Evolutionary conservation across 2,888 invertebrate species (phyloP), one percentile per base, ranked within the genome.

Genomic region (Macrosiphum euphorbiae): DNA sequence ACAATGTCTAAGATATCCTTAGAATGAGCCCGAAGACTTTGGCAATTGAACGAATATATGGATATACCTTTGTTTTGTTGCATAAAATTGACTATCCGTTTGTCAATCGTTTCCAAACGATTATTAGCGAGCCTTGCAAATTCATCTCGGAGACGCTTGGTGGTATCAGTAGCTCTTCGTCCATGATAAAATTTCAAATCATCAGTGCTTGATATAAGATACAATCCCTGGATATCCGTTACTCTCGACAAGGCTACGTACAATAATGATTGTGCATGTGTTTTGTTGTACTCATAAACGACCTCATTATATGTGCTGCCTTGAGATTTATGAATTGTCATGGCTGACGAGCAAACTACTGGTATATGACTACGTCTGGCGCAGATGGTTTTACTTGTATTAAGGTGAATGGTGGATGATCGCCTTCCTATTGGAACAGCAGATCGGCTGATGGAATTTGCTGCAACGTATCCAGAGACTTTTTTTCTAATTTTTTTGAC

Each of bases 281-380:
- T 67, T 94, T 93, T 91, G 88, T 86, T 78, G 89, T 94, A 94
- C 50, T 94, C 93, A 86, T 94, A 94, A 88, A 94, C 94, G 44
- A 94, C 84, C 50, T 58, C 78, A 41, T 55, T 52, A 91, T 94
- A 94, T 85, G 90, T 94, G 35, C 94, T 87, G 67, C 94, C 94
- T 91, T 94, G 94, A 78, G 94, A 94, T 88, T 94, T 94, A 93
- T 94, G 94, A 92, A 91, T 94, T 84, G 93, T 86, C 89, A 94
- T 92, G 58, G 94, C 94, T 84, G 35, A 84, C 84, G 84, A 84
- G 84, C 84, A 86, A 86, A 86, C 85, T 44, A 86, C 44, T 86
- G 85, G 94, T 58, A 92, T 67, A 94, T 93, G 92, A 92, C 67
- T 94, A 88, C 61, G 55, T 61, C 88, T 92, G 50, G 86, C 92